Evolutionary conservation across 2,888 invertebrate genomes (phyloP).

Genomic region (Salticus scenicus): DNA sequence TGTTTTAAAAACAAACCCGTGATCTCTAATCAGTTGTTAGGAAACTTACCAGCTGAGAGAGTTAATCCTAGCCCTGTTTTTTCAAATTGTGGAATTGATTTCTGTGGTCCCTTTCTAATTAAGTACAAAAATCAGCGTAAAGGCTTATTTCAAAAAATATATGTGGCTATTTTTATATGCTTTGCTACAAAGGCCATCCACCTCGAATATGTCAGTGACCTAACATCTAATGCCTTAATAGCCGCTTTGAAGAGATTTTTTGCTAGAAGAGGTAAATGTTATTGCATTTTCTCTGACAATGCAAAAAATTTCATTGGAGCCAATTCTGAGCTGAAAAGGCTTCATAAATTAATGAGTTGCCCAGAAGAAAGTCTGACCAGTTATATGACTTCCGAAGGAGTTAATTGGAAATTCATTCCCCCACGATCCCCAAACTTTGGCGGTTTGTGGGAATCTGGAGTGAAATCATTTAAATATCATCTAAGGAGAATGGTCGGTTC

Average conservation of each 20-base stretch:
- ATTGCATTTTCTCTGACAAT: conserved; percentile 44
- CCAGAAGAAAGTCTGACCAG: no score
- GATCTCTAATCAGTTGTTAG: neutral
- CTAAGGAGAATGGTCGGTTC: neutral
- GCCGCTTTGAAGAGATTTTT: conserved; percentile 62
- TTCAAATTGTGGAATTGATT: conserved; percentile 22
- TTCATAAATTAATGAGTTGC: neutral
- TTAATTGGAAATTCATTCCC: neutral
- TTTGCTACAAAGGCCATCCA: conserved; percentile 57
- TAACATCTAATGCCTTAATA: conserved; percentile 67
- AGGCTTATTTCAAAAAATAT: conserved; percentile 32
- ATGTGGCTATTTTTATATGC: conserved; percentile 60
- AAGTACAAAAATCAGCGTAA: conserved; percentile 18
- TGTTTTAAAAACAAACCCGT: conserved; percentile 19
- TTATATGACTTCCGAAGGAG: no score
- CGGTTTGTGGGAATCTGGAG: neutral
- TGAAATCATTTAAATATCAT: neutral
- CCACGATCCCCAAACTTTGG: neutral
- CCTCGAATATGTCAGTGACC: conserved; percentile 62
- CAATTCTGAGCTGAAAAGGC: conserved; percentile 35
- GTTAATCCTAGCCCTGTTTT: conserved; percentile 21
- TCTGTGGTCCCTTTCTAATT: conserved; percentile 38
- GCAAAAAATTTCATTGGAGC: conserved; percentile 71
- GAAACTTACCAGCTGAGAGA: conserved; percentile 10
- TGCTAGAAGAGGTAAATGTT: neutral